A percentile compares a stretch with the other conserved stretches of the same genome.
Evolutionary conservation across 2,113 vertebrate genomes (phyloP).

Genomic region (Narcine bancroftii): DNA sequence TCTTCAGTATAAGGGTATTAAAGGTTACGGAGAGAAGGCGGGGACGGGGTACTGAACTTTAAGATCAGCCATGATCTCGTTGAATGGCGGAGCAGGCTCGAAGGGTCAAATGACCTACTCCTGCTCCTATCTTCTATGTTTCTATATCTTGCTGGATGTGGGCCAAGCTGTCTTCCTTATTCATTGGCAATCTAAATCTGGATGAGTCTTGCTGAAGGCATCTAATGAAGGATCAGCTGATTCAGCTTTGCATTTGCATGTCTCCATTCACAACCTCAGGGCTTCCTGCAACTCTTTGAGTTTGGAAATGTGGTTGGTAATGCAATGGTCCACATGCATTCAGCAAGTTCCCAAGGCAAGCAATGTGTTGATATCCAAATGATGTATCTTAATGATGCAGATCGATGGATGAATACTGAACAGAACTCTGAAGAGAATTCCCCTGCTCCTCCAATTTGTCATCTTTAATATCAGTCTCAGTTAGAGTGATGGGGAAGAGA

Average conservation of each 20-base stretch:
- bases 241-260: neutral
- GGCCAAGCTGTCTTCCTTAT: neutral
- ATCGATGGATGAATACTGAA: neutral
- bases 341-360: too few relatives aligned
- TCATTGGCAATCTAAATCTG: neutral
- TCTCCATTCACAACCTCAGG: neutral
- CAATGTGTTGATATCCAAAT: neutral
- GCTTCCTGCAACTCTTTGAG: neutral
- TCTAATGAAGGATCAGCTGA: neutral
- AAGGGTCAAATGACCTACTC: too few relatives aligned
- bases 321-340: neutral
- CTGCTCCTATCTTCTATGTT: too few relatives aligned
- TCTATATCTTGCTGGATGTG: neutral
- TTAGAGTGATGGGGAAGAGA: too few relatives aligned
- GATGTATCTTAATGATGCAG: neutral
- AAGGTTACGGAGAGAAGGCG: too few relatives aligned
- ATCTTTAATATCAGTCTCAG: neutral
- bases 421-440: neutral
- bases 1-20: too few relatives aligned
- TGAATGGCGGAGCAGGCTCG: too few relatives aligned
- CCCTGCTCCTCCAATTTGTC: neutral
- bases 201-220: neutral
- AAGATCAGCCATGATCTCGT: too few relatives aligned
- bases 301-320: neutral
- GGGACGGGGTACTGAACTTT: too few relatives aligned